Conservation (phyloP, 1,140 invertebrate genomes). For the Danaus plexippus region DNA sequence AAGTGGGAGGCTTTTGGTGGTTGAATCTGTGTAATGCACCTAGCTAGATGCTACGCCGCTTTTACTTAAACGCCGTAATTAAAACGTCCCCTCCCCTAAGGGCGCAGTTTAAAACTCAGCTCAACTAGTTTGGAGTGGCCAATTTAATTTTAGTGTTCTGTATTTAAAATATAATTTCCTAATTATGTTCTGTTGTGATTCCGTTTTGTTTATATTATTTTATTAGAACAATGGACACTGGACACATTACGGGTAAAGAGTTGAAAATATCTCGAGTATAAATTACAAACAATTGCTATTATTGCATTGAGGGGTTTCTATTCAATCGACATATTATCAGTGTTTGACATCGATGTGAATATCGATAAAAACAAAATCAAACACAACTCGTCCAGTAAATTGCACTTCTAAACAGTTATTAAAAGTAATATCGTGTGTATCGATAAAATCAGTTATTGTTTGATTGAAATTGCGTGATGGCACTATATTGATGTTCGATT, state of each 20-base stretch:
- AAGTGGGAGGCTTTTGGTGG: slow-evolving; percentile 73
- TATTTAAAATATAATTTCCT: slow-evolving; percentile 45
- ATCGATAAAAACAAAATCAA: slow-evolving; percentile 11
- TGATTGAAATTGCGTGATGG: too few relatives aligned
- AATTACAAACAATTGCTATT: not conserved
- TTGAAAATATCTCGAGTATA: slow-evolving; percentile 1
- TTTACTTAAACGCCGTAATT: slow-evolving; percentile 71
- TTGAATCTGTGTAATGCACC: slow-evolving; percentile 69
- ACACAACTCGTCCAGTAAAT: slow-evolving; percentile 6
- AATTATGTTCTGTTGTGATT: slow-evolving; percentile 28
- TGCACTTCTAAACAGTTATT: slow-evolving; percentile 8
- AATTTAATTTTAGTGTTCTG: slow-evolving; percentile 64
- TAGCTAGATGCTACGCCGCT: slow-evolving; percentile 62
- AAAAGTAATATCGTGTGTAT: too few relatives aligned
- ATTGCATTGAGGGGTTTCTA: slow-evolving; percentile 1
- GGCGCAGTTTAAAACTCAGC: slow-evolving; percentile 63
- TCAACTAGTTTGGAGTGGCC: slow-evolving; percentile 64
- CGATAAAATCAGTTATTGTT: too few relatives aligned
- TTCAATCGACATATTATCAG: slow-evolving; percentile 6
- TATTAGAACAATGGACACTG: too few relatives aligned
- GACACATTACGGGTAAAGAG: not conserved
- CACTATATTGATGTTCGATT: too few relatives aligned
- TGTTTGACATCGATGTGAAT: slow-evolving; percentile 8
- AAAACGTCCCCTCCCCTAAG: slow-evolving; percentile 60
- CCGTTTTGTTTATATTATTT: slow-evolving; percentile 15